Evolutionary conservation across 2,797 vertebrate genomes (phyloP), one percentile per base, ranked within the genome.

Genomic region (Sebastes umbrosus): DNA sequence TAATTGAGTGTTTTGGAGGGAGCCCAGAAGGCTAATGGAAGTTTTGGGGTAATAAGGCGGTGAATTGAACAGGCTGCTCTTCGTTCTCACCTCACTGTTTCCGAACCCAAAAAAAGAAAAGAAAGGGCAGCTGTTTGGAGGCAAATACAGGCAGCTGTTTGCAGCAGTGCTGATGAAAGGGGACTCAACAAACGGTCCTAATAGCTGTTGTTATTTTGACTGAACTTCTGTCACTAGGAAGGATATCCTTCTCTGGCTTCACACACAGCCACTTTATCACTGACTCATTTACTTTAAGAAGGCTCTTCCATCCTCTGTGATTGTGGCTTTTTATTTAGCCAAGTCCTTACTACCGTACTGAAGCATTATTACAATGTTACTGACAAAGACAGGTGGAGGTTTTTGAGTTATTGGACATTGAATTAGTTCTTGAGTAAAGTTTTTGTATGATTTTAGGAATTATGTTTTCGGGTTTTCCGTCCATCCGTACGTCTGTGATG

Each of bases 21-120:
- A 69, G 74, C 70, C 84, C 79, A 84, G 74, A 80, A 59, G 79
- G 79, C 88, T 88, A 84, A 92, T 92, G 86, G 84, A 79, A 52
- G 77, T 90, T 89, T 84, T 75, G 79, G 79, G 82, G 87, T 89
- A 89, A 92, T 92, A 88, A 89, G 85, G 76, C 74, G 63, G 58
- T 69, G 88, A 90, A 88, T 78, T 87, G 84, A 89, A 89, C 79
- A 81, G 71, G 59, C 84, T 82, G 80, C 58, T 84, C 52, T 68
- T 34, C 52, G 62, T 77, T 87, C 68, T 83, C 77, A 79, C 62
- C 77, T 90, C 72, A 64, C 24, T 59, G 59, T 87, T 85, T 77
- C 69, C 34, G 6, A 8, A 3, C 46, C 39, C 50, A 22, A 54
- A 46, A 27, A 43, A 22, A 55, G 14, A n/a, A 68, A 65, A 69